Percentiles rank a stretch among this genome's conserved stretches.
Evolutionary conservation across 2,797 vertebrate genomes (phyloP).

Genomic region (Podargus strigoides): DNA sequence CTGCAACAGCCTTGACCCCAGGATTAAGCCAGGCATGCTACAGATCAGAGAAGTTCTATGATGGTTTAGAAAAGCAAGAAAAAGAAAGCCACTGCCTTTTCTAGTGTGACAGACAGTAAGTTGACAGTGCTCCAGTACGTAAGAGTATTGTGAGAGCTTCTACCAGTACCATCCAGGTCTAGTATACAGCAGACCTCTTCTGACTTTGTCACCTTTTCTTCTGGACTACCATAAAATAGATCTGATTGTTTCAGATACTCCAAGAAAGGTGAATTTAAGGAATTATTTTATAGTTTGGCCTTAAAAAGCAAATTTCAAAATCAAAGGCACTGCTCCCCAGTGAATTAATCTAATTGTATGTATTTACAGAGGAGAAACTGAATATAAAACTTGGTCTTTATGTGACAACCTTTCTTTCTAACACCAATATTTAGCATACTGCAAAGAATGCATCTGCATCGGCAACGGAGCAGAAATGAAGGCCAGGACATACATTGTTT

Average conservation of each 20-base stretch:
- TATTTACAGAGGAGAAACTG: slow-evolving; percentile 49
- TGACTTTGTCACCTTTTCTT: background rate
- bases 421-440: background rate
- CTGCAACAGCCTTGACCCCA: background rate
- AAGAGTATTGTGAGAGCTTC: background rate
- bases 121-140: background rate
- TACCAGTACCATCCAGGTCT: background rate
- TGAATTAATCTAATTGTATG: slow-evolving; percentile 58
- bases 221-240: slow-evolving; percentile 15
- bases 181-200: background rate
- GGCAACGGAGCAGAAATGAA: background rate
- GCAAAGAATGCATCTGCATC: background rate
- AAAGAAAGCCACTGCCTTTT: background rate
- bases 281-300: slow-evolving; percentile 32
- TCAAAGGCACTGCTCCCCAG: slow-evolving; percentile 28
- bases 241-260: slow-evolving; percentile 14
- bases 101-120: background rate
- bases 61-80: background rate
- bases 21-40: background rate
- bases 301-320: slow-evolving; percentile 48
- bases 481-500: background rate
- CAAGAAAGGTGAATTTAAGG: background rate
- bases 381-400: background rate
- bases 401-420: background rate
- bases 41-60: background rate